Base-by-base conservation (phyloP, 2,113 vertebrate genomes). In the Platanista minor region DNA sequence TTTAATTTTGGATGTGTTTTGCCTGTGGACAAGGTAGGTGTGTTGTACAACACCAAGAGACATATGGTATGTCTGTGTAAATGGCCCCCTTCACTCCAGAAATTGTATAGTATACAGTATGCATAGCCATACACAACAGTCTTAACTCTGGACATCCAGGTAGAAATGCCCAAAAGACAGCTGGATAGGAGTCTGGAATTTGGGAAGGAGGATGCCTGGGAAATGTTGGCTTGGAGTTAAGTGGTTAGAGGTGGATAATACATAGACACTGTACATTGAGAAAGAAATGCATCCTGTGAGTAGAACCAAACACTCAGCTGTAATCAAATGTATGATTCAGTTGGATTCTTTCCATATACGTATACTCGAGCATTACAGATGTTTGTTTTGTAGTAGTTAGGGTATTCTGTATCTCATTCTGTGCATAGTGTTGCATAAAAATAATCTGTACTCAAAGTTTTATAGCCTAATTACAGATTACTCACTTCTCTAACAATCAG, bases 401-500 rank as follows among this genome's bases (percentile, higher is more conserved):
- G 9, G 29, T 91, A 72, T 91, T 89, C 23, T 82, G 7, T 85
- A 57, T 62, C 14, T 86, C 27, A 83, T 86, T 84, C 75, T 57
- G 6, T 94, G 52, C 18, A 86, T 95, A 75, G 81, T n/a, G 10
- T 69, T 94, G n/a, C 41, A 71, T 94, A 90, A 90, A 75, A 92
- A 74, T 64, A 6, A 69, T 41, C 29, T 91, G 52, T 61, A 72
- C 6, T 93, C 64, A 77, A 54, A 90, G 9, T 72, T 87, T 90
- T 94, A 89, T 83, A 80, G 25, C 29, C 59, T 59, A 74, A 87
- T 69, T 97, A 64, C 25, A 95, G 62, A 92, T 83, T 81, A 6
- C 23, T 87, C 29, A 91, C 21, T 52, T 20, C 33, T 92, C 17
- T 77, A 86, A 88, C 96, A 90, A 77, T 87, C 39, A 92, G 54